These are phyloP conservation scores for Fistularia commersonii DNA, from an alignment of 2,797 vertebrate genomes.

Conservation along the genomic window DNA sequence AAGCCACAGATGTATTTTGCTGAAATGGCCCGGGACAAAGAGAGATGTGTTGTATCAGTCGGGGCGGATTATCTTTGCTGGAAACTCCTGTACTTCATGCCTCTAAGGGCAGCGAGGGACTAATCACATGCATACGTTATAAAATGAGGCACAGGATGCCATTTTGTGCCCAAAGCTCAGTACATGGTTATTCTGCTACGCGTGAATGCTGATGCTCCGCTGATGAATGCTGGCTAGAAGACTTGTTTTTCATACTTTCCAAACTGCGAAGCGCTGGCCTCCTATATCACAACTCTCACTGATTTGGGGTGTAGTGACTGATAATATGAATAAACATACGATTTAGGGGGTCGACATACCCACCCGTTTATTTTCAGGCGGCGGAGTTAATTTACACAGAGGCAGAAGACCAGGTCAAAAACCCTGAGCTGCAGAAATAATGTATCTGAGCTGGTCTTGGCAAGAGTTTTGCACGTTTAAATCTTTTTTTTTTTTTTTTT, in stretches of 20 bases:
- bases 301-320: too few species aligned
- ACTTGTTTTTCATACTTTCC: conserved; percentile 13
- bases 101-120: conserved; percentile 30
- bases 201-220: background rate
- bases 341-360: conserved; percentile 36
- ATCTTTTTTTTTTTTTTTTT: too few species aligned
- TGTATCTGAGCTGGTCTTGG: too few species aligned
- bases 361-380: conserved; percentile 23
- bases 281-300: too few species aligned
- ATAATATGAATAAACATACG: too few species aligned
- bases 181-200: conserved; percentile 18
- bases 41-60: background rate
- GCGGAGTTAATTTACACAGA: conserved; percentile 28
- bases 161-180: too few species aligned
- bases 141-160: conserved; percentile 32
- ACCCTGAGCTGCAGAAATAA: too few species aligned
- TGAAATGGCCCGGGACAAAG: too few species aligned
- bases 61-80: conserved; percentile 34
- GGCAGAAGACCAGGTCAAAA: conserved; percentile 28
- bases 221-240: background rate
- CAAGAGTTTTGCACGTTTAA: too few species aligned
- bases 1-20: too few species aligned
- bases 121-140: conserved; percentile 22
- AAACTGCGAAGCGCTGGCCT: too few species aligned
- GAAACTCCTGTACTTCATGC: conserved; percentile 52